Evolutionary conservation across 2,113 vertebrate species (phyloP).

Genomic region (Serilophus lunatus): DNA sequence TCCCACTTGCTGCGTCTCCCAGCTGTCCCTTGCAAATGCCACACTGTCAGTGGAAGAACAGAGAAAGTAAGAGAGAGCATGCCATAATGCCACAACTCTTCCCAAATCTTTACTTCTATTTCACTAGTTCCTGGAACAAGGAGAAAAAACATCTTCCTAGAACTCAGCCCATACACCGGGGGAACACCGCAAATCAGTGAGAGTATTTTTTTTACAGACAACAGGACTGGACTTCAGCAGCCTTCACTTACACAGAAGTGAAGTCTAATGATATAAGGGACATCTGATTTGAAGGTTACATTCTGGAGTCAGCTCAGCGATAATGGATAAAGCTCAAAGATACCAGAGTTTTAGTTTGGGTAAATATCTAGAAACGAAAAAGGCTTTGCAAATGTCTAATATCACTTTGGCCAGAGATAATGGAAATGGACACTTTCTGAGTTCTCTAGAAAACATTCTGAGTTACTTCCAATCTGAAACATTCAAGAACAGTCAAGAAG

Average conservation of each 20-base stretch:
- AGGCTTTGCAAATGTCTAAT: not conserved
- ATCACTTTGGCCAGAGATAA: not conserved
- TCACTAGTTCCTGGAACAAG: not conserved
- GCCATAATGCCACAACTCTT: not conserved
- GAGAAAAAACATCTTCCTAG: not conserved
- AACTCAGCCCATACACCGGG: not conserved
- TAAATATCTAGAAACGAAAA: not conserved
- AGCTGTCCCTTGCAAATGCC: constrained; percentile 94
- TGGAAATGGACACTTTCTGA: not conserved
- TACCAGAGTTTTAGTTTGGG: not conserved
- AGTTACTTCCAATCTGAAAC: not conserved
- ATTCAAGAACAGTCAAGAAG: not conserved
- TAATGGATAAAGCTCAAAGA: not conserved
- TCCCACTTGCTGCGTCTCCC: constrained; percentile 89
- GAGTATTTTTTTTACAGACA: not conserved
- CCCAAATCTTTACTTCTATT: not conserved
- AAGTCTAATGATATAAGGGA: not conserved
- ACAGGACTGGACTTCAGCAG: not conserved
- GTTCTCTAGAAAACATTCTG: not conserved
- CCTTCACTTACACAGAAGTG: not conserved
- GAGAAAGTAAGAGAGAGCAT: not conserved
- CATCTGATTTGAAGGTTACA: not conserved
- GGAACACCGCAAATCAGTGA: not conserved
- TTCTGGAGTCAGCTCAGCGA: not conserved
- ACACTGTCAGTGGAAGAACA: constrained; percentile 75